Evolutionary conservation across 1,140 invertebrate species (phyloP).

Genomic region (Achatina immaculata): DNA sequence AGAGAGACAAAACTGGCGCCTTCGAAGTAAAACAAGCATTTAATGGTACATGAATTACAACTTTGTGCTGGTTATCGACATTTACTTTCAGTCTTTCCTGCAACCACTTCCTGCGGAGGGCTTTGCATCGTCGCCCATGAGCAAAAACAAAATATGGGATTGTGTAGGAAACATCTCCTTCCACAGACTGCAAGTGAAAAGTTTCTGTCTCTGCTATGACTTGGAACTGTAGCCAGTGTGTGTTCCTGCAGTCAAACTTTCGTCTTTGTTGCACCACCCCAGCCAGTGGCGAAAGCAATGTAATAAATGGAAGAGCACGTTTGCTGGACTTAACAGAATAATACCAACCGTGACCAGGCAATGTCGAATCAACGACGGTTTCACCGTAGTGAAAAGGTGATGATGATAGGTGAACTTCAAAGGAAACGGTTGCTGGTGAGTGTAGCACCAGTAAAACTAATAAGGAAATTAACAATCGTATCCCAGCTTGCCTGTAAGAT

Average conservation of each 20-base stretch:
- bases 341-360: conserved; percentile 51
- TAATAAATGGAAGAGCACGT: conserved; percentile 35
- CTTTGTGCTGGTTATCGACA: conserved; percentile 32
- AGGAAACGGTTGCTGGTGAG: conserved; percentile 12
- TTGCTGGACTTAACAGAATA: conserved; percentile 71
- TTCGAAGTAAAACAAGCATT: conserved; percentile 40
- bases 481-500: not conserved
- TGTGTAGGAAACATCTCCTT: conserved; percentile 37
- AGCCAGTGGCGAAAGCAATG: conserved; percentile 40
- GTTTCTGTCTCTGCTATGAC: conserved; percentile 42
- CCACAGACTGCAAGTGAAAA: conserved; percentile 9
- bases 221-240: conserved; percentile 44
- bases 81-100: conserved; percentile 29
- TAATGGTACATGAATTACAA: conserved; percentile 36
- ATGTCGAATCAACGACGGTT: conserved; percentile 54
- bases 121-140: conserved; percentile 45
- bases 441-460: not conserved
- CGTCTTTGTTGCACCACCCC: conserved; percentile 46
- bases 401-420: conserved; percentile 33
- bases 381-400: conserved; percentile 42
- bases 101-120: conserved; percentile 17
- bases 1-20: conserved; percentile 35
- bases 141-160: conserved; percentile 47
- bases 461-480: not conserved
- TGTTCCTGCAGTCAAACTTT: conserved; percentile 33